Percentiles rank a stretch among this genome's conserved stretches.
Conservation (phyloP, 2,888 invertebrate species). For the Stenurella melanura region DNA sequence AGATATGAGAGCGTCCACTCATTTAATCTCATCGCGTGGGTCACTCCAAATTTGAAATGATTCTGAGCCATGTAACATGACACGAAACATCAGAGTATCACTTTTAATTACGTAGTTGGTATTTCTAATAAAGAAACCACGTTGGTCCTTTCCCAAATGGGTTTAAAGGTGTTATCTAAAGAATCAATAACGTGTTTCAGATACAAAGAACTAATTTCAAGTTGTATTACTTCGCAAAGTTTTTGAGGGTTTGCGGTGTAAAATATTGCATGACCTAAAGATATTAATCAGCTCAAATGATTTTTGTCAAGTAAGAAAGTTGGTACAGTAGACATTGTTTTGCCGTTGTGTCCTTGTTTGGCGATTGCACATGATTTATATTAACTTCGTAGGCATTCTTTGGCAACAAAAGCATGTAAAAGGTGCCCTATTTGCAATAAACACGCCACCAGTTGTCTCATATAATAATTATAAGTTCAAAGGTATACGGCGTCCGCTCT, state of each 20-base stretch:
- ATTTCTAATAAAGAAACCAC: too few species aligned
- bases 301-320: constrained; percentile 7
- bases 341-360: not conserved
- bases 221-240: not conserved
- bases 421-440: not conserved
- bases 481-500: not conserved
- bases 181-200: not conserved
- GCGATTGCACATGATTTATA: constrained; percentile 1
- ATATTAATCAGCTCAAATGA: constrained; percentile 7
- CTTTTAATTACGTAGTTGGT: too few species aligned
- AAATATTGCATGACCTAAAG: not conserved
- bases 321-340: constrained; percentile 1
- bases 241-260: not conserved
- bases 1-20: too few species aligned
- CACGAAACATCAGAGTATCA: too few species aligned
- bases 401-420: not conserved
- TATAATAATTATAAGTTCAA: not conserved
- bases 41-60: too few species aligned
- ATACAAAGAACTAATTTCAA: not conserved
- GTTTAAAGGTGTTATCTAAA: not conserved
- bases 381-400: not conserved
- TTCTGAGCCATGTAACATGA: too few species aligned
- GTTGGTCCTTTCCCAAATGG: not conserved
- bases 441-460: not conserved
- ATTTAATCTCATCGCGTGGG: too few species aligned